Conservation (phyloP, 37 sponge, comb jelly and placozoan genomes). For the Theonella swinhoei region DNA sequence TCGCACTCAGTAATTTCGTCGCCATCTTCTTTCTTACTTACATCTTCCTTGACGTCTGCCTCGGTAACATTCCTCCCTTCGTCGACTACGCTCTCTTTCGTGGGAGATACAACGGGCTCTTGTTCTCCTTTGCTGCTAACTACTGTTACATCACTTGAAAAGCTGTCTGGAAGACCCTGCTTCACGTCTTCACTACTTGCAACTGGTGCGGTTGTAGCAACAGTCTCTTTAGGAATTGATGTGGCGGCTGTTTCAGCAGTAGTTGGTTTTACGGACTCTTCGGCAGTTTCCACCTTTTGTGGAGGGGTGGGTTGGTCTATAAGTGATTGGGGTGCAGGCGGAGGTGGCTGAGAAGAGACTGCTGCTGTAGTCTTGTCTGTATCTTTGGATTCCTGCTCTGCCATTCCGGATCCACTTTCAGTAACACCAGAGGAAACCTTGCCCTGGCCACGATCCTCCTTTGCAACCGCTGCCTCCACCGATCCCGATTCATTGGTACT, state of each 20-base stretch:
- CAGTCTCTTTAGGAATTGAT: not conserved
- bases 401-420: not conserved
- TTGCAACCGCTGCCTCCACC: not conserved
- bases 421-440: not conserved
- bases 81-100: not conserved
- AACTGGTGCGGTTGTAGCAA: not conserved
- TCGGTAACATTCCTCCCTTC: not conserved
- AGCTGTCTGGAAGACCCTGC: not conserved
- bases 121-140: not conserved
- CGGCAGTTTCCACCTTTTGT: not conserved
- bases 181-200: not conserved
- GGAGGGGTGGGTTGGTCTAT: not conserved
- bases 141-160: not conserved
- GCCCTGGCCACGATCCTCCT: not conserved
- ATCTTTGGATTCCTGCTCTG: not conserved
- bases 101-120: not conserved
- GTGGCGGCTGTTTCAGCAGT: not conserved
- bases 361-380: not conserved
- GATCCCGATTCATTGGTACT: not conserved
- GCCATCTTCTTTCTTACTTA: too few relatives aligned
- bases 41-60: too few relatives aligned
- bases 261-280: not conserved
- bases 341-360: not conserved
- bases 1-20: constrained; percentile 25
- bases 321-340: too few relatives aligned